phyloP scores from a whole-genome alignment of 1,140 invertebrate species.

The Scaptomyza pallida region DNA sequence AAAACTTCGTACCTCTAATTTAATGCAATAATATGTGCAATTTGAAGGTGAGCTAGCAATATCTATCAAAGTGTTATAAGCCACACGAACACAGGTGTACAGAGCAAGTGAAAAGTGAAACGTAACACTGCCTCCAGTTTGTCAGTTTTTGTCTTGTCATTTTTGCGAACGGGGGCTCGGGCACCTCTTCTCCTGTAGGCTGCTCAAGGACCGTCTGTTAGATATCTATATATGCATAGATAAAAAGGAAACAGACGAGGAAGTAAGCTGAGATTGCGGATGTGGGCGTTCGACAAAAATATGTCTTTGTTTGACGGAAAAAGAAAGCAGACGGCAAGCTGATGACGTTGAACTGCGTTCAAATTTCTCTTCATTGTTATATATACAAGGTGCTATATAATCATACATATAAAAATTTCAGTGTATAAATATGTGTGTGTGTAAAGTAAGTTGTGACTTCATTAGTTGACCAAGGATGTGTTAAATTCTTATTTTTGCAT shows the following conservation, averaged over 20 bases:
- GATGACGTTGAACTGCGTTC: constrained; percentile 74
- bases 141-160: constrained; percentile 34
- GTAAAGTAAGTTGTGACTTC: background rate
- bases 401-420: background rate
- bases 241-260: background rate
- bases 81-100: background rate
- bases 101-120: constrained; percentile 70
- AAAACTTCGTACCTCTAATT: constrained; percentile 76
- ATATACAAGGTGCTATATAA: constrained; percentile 21
- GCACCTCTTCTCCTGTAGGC: constrained; percentile 30
- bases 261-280: constrained; percentile 27
- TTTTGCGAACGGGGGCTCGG: constrained; percentile 29
- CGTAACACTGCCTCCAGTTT: constrained; percentile 58
- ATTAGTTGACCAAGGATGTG: constrained; percentile 12
- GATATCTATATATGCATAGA: constrained; percentile 16
- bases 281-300: constrained; percentile 5
- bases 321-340: constrained; percentile 66
- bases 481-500: constrained; percentile 20
- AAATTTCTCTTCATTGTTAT: constrained; percentile 48
- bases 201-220: constrained; percentile 48
- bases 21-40: constrained; percentile 77
- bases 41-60: constrained; percentile 70
- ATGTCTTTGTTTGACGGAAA: constrained; percentile 66
- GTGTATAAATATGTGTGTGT: constrained; percentile 1
- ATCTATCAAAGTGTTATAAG: background rate